Evolutionary conservation across 2,888 invertebrate genomes (phyloP), one percentile per base, ranked within the genome.

Genomic region (Pristionchus japonicus): DNA sequence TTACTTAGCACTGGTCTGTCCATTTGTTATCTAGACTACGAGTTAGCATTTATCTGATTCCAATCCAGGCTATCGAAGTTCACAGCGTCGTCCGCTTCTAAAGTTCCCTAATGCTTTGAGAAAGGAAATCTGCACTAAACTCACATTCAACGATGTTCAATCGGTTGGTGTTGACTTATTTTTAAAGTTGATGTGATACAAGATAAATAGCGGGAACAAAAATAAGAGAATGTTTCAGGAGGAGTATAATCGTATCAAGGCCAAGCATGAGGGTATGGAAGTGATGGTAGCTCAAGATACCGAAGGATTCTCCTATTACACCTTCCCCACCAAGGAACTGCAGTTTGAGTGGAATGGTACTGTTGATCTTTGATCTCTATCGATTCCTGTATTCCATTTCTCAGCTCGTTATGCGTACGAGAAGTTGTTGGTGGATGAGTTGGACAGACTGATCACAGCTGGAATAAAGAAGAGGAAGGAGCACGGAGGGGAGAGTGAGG

Each of bases 391-490:
- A 57, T 2, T 20, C 37, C 11, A 31, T 40, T 37, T 40, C n/a
- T 47, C 43, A 77, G 77, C 23, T 77, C 77, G 77, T 27, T 77
- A 27, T n/a, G 77, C 43, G 9, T 47, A n/a, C n/a, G 77, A 77
- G 77, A 77, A 34, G 34, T 43, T 77, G 3, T 9, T 77, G 11
- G 43, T 43, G 47, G 43, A 77, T n/a, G 77, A 77, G 27, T 34
- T 77, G 43, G 77, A 77, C 27, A 27, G 15, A n/a, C 47, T 77
- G 27, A 77, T 77, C 47, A 47, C 7, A 77, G 43, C 40, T 23
- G 77, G 77, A 77, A 77, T 77, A 17, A 77, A 77, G 77, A 47
- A 43, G 40, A 77, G 23, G 27, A 27, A 34, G 49, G 52, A 82
- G 6, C 34, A 52, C 9, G 82, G 52, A 82, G 82, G 34, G 27